Conservation (phyloP, 2,888 invertebrate genomes). For the Mamestra brassicae region DNA sequence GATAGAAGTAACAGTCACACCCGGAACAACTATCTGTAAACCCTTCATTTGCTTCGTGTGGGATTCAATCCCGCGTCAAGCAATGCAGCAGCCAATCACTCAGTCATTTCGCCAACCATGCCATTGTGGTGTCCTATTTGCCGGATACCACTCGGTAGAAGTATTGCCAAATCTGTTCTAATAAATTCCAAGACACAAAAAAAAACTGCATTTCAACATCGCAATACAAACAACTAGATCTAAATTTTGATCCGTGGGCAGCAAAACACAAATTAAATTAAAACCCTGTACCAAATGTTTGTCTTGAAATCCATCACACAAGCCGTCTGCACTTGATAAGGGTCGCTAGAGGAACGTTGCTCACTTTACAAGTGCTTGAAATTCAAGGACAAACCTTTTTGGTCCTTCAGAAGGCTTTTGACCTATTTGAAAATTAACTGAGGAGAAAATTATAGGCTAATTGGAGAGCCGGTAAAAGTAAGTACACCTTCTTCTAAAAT, state of each 20-base stretch:
- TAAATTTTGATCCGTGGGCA: not conserved
- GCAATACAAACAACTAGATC: not conserved
- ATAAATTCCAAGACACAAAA: not conserved
- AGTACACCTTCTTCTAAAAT: not conserved
- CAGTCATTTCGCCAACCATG: too few relatives aligned
- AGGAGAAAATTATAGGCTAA: conserved; percentile 42
- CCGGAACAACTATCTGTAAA: too few relatives aligned
- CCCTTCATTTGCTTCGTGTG: too few relatives aligned
- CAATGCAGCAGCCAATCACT: too few relatives aligned
- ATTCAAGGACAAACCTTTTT: conserved; percentile 52
- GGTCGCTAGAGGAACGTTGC: conserved; percentile 42
- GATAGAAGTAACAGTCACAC: too few relatives aligned
- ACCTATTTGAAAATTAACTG: conserved; percentile 48
- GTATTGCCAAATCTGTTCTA: too few relatives aligned
- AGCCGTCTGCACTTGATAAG: conserved; percentile 59
- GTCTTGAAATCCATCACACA: conserved; percentile 54
- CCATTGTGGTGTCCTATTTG: too few relatives aligned
- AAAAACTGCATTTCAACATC: not conserved
- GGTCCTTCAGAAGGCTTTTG: conserved; percentile 37
- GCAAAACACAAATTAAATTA: conserved; percentile 39
- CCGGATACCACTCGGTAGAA: too few relatives aligned
- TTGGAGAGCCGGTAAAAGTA: conserved; percentile 24
- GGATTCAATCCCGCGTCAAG: too few relatives aligned
- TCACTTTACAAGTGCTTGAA: conserved; percentile 45
- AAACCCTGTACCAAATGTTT: conserved; percentile 30